Conservation (phyloP, 2,113 vertebrate genomes). For the Paratilapia polleni region DNA sequence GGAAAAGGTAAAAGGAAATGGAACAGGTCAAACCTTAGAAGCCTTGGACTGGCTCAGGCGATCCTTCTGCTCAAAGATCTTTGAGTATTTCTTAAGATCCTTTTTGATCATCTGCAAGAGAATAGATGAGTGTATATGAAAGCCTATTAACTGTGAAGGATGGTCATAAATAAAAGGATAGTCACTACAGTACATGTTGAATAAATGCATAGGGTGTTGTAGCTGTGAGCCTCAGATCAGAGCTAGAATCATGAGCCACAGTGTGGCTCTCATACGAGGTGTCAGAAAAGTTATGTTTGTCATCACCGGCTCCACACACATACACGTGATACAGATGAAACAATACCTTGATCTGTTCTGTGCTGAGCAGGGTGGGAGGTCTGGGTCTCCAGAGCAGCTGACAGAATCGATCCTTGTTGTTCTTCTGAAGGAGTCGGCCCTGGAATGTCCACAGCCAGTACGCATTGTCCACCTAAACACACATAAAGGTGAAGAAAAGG, state of each 20-base stretch:
- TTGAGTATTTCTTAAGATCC: constrained; percentile 98
- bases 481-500: neutral
- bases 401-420: constrained; percentile 97
- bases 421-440: constrained; percentile 97
- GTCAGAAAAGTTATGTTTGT: constrained; percentile 42
- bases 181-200: neutral
- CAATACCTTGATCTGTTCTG: constrained; percentile 90
- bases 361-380: constrained; percentile 86
- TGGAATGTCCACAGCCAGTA: constrained; percentile 99
- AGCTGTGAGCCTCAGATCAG: constrained; percentile 17
- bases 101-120: constrained; percentile 92
- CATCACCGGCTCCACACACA: constrained; percentile 22
- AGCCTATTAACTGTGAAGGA: neutral
- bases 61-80: constrained; percentile 99
- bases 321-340: neutral
- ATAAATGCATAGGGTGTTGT: neutral
- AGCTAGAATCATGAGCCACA: constrained; percentile 27
- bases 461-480: constrained; percentile 93
- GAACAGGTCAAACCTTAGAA: constrained; percentile 87
- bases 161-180: neutral
- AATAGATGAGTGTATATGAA: neutral
- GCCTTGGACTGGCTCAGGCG: constrained; percentile 98
- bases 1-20: neutral
- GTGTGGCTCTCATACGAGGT: constrained; percentile 37
- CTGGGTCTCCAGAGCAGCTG: constrained; percentile 97